Evolutionary conservation across 2,888 invertebrate species (phyloP).

Genomic region (Pilophorus perplexus): DNA sequence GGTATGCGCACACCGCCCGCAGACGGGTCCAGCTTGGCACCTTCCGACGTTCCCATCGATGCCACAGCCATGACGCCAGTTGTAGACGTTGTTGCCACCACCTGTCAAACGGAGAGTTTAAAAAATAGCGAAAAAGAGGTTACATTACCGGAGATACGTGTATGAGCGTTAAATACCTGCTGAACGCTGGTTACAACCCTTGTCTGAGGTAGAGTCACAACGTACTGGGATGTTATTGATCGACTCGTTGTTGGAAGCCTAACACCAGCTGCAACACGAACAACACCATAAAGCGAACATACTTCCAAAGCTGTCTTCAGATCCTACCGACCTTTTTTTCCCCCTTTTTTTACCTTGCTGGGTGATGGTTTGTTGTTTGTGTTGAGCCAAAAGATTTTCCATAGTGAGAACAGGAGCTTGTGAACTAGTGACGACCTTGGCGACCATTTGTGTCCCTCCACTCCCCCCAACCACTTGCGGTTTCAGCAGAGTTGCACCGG

Average conservation of each 20-base stretch:
- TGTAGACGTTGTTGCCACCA: constrained; percentile 30
- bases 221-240: constrained; percentile 45
- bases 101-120: constrained; percentile 9
- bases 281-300: neutral
- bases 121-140: constrained; percentile 49
- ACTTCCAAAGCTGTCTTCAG: no score
- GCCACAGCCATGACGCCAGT: constrained; percentile 34
- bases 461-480: constrained; percentile 40
- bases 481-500: constrained; percentile 45
- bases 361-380: constrained; percentile 50
- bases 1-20: constrained; percentile 55
- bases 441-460: constrained; percentile 59
- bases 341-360: constrained; percentile 43
- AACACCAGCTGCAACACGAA: constrained; percentile 26
- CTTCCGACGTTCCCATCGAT: constrained; percentile 2
- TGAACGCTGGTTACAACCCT: constrained; percentile 49
- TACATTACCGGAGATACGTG: constrained; percentile 56
- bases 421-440: constrained; percentile 70
- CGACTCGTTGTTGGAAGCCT: constrained; percentile 43
- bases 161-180: constrained; percentile 48
- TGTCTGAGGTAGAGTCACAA: constrained; percentile 48
- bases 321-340: no score
- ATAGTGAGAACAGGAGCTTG: constrained; percentile 61
- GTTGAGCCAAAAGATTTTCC: constrained; percentile 60
- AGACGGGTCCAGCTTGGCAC: constrained; percentile 36